Evolutionary conservation across 37 sponge, comb jelly and placozoan genomes (phyloP), one percentile per base, ranked within the genome.

Genomic region (Eunapius fragilis): DNA sequence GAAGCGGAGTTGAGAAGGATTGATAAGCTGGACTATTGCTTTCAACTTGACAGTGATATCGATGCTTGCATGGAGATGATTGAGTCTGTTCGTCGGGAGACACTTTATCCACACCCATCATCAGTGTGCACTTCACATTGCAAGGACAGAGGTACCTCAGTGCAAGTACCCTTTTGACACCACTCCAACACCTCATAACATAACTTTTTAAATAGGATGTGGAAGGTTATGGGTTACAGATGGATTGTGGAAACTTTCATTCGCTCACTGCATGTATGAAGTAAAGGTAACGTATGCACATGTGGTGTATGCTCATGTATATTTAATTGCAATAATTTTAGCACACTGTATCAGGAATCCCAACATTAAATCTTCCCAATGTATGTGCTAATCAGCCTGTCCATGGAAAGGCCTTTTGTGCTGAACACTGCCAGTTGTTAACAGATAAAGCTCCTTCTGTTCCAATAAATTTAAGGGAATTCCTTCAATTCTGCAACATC

Each of bases 201-300:
- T 72, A 30, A 33, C 28, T 25, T 72, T 19, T 19, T 19, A 58
- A 12, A 58, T 25, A 88, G 88, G 89, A 31, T 88, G 89, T 88
- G 89, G 89, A 27, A 72, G 68, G 0, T 73, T 88, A 37, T 88
- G 89, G 89, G 84, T 88, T 12, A 88, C 89, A 27, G 84, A 88
- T 83, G 89, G 89, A n/a, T 83, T 82, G 12, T 88, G 89, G 89
- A 83, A 82, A 47, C 47, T 72, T 6, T 33, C 83, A 13, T 88
- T 88, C 71, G 84, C 89, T 31, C 89, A 88, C 72, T 88, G 89
- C 67, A 82, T 88, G 84, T 88, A 80, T 34, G 37, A 38, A 72
- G 82, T 82, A 67, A 27, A 83, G 84, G 89, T 88, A 67, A 36
- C n/a, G n/a, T n/a, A 68, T 37, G 76, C 47, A 73, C 73, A 28